Conservation (phyloP, 2,797 vertebrate species). For the Enteromius treurensis region DNA sequence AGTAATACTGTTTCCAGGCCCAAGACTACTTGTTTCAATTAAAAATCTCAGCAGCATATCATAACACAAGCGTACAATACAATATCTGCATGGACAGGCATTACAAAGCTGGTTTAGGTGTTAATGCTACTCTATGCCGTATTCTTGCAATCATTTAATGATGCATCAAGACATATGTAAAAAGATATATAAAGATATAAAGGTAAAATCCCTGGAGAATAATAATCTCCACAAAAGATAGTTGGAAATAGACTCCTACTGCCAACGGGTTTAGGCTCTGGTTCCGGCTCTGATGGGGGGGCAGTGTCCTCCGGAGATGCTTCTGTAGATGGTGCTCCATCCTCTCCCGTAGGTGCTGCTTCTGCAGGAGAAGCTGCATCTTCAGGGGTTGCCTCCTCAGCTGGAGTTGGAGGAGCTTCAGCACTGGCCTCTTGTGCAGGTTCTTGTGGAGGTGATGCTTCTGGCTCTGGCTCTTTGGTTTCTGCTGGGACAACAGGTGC, state of each 20-base stretch:
- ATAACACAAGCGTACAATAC: background rate
- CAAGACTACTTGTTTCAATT: background rate
- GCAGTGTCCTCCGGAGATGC: slow-evolving; percentile 38
- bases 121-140: background rate
- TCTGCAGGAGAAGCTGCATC: slow-evolving; percentile 54
- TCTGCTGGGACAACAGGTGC: slow-evolving; percentile 40
- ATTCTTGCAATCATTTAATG: background rate
- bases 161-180: background rate
- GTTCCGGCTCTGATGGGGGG: slow-evolving; percentile 51
- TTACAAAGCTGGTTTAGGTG: background rate
- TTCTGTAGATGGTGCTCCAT: slow-evolving; percentile 23
- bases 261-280: slow-evolving; percentile 64
- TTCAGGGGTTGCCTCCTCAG: slow-evolving; percentile 24
- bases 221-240: slow-evolving; percentile 20
- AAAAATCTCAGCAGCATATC: background rate
- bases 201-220: slow-evolving; percentile 15
- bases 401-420: slow-evolving; percentile 9
- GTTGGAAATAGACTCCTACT: slow-evolving; percentile 65
- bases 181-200: background rate
- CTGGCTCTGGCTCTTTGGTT: slow-evolving; percentile 42
- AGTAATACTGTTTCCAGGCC: background rate
- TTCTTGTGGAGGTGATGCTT: slow-evolving; percentile 42
- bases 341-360: slow-evolving; percentile 49
- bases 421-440: slow-evolving; percentile 15
- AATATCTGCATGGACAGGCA: background rate